Conservation (phyloP, 2,113 vertebrate species). For the Otus sunia region DNA sequence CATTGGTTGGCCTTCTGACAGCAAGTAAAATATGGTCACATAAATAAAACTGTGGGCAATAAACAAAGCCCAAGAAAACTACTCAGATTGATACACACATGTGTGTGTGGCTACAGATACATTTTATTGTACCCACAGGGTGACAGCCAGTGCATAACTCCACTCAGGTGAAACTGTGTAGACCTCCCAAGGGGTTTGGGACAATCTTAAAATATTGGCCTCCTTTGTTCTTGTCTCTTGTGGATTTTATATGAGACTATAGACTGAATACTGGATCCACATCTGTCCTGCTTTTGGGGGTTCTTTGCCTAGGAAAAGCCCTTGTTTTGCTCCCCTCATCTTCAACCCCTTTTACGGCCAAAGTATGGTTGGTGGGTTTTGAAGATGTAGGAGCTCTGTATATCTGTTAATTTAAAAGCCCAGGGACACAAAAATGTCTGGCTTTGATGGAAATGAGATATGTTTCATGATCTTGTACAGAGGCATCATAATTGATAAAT, state of each 20-base stretch:
- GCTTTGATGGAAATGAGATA: not conserved
- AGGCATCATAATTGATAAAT: not conserved
- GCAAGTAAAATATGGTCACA: not conserved
- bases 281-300: not conserved
- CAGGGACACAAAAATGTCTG: not conserved
- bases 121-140: not conserved
- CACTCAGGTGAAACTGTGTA: not conserved
- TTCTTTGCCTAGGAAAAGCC: not conserved
- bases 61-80: not conserved
- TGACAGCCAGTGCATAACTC: not conserved
- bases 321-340: not conserved
- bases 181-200: not conserved
- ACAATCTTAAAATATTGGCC: not conserved
- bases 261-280: not conserved
- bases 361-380: not conserved
- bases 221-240: not conserved
- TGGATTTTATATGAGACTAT: not conserved
- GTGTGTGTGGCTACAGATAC: not conserved
- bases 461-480: not conserved
- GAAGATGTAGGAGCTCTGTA: not conserved
- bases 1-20: not conserved
- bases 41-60: not conserved
- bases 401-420: not conserved
- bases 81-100: not conserved
- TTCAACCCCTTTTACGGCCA: not conserved